Base-by-base conservation (phyloP, 2,797 vertebrate species). In the Cyclura pinguis region DNA sequence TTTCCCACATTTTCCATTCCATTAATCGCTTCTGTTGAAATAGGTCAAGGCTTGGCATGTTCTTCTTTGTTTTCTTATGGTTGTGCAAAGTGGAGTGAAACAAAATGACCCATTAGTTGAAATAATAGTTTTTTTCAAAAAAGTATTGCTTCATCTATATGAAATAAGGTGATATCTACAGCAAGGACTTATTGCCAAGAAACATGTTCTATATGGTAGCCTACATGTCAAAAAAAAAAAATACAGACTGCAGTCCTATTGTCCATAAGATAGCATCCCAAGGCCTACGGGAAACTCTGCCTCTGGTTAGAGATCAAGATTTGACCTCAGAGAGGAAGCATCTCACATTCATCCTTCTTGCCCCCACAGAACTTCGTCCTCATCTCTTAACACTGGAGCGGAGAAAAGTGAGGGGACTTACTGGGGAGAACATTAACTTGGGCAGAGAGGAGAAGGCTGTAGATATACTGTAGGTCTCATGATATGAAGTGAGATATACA, bases 1-100 rank as follows among this genome's bases (percentile, higher is more conserved):
- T 97, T 96, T 97, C 94, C 90, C 92, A 94, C 96, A 90, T 96
- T 97, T 97, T 97, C 94, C 93, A 95, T 96, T 93, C 91, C 89
- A 93, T 97, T 96, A 96, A 88, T 97, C 91, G 95, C 95, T 95
- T 93, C 93, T 96, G 95, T 94, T 95, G 94, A 97, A 95, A 92
- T 96, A 93, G 96, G 92, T 96, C 95, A 95, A 92, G 88, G 85
- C 90, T 95, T 94, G 94, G 92, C 93, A 96, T 92, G 95, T 96
- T 96, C 90, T 91, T 86, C 89, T 96, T 95, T 94, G 93, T 95
- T 96, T 95, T 96, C 92, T 38, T 95, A 95, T 95, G 94, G 95
- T 93, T 92, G 87, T 95, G 93, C 80, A 93, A 93, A 97, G 96
- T 96, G 92, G 95, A 85, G 73, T 96, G 95, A 96, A 95, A 94